A percentile compares a stretch with the other conserved stretches of the same genome.
These are phyloP conservation scores for Odontophorus gujanensis DNA, from an alignment of 2,113 vertebrate genomes.

Conservation along the genomic window DNA sequence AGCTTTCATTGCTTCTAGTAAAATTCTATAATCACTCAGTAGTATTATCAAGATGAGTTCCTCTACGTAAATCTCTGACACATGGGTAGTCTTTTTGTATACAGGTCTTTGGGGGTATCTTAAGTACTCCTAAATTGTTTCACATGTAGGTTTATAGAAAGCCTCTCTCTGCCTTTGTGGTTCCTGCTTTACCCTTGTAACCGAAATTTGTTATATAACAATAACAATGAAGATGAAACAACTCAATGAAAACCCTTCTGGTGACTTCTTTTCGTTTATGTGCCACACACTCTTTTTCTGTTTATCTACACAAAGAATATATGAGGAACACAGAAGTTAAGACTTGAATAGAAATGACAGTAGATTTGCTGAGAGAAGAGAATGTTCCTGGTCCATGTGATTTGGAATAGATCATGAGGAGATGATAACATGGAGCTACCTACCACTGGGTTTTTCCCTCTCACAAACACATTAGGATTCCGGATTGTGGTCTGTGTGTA, in stretches of 20 bases:
- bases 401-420: neutral
- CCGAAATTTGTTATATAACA: rapidly evolving
- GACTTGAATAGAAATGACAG: neutral
- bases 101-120: neutral
- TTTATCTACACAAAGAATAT: neutral
- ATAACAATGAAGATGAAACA: rapidly evolving
- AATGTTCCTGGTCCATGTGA: neutral
- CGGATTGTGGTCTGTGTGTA: rapidly evolving
- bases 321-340: neutral
- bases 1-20: slow-evolving; percentile 13
- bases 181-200: neutral
- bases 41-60: neutral
- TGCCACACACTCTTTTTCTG: neutral
- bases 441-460: neutral
- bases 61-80: neutral
- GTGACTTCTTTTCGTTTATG: neutral
- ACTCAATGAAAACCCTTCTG: neutral
- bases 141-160: neutral
- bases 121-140: neutral
- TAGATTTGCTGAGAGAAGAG: rapidly evolving
- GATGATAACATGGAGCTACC: rapidly evolving
- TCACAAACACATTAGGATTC: neutral
- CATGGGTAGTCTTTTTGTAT: neutral
- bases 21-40: neutral
- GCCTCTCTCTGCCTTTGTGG: neutral